phyloP scores from a whole-genome alignment of 2,888 invertebrate species.

The Drosophila flavopinicola region DNA sequence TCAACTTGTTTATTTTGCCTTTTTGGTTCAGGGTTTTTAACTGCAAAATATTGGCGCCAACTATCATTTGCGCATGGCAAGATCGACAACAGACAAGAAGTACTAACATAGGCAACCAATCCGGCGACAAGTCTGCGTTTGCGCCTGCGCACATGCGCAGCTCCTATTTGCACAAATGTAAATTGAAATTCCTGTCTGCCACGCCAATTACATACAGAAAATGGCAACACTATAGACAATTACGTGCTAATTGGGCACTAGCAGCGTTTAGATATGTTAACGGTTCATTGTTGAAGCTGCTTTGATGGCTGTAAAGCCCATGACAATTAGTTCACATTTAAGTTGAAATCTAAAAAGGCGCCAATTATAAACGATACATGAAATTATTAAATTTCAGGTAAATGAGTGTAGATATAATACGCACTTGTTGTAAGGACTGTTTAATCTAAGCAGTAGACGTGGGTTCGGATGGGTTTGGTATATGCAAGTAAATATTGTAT shows the following conservation, averaged over 20 bases:
- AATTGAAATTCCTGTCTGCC: slow-evolving; percentile 65
- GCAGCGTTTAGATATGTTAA: background rate
- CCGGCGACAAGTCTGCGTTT: slow-evolving; percentile 9
- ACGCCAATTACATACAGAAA: slow-evolving; percentile 57
- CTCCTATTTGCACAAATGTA: slow-evolving; percentile 44
- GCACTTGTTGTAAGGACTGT: background rate
- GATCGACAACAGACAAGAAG: slow-evolving; percentile 28
- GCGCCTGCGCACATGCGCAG: slow-evolving; percentile 20
- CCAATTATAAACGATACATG: background rate
- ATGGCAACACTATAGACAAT: slow-evolving; percentile 56
- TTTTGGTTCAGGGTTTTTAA: slow-evolving; percentile 24
- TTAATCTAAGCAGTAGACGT: background rate
- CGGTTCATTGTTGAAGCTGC: background rate
- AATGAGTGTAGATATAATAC: background rate
- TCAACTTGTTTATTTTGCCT: too few species aligned
- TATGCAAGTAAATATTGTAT: background rate
- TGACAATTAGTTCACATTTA: slow-evolving; percentile 1
- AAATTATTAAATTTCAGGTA: background rate
- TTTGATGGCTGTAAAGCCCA: background rate
- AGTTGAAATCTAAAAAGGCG: background rate
- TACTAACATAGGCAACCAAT: slow-evolving; percentile 2
- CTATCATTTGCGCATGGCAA: slow-evolving; percentile 65
- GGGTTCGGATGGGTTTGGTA: background rate
- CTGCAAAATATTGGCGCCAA: slow-evolving; percentile 71
- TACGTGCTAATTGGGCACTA: slow-evolving; percentile 68